Evolutionary conservation across 2,797 vertebrate genomes (phyloP).

Genomic region (Rhincodon typus): DNA sequence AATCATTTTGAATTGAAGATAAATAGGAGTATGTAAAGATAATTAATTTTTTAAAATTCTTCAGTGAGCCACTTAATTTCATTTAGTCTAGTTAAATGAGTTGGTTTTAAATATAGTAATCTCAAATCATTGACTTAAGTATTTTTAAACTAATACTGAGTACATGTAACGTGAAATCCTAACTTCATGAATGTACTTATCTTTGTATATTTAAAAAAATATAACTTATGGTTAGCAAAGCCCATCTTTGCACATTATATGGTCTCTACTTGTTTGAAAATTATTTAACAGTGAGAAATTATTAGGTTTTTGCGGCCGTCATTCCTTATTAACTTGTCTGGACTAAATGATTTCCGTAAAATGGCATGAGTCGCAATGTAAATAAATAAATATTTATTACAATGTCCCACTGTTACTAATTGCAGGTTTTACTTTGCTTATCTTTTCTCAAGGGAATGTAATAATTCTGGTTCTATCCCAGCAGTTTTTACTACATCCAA

Average conservation of each 20-base stretch:
- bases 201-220: constrained; percentile 15
- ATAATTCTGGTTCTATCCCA: not conserved
- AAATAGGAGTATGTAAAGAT: constrained; percentile 28
- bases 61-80: constrained; percentile 6
- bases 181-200: not conserved
- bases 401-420: constrained; percentile 14
- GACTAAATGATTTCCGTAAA: constrained; percentile 25
- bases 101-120: constrained; percentile 4
- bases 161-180: not conserved
- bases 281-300: constrained; percentile 17
- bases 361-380: constrained; percentile 24
- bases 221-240: constrained; percentile 23
- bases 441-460: not conserved
- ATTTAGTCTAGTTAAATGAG: not conserved
- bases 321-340: constrained; percentile 29
- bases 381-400: constrained; percentile 30
- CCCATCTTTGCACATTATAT: constrained; percentile 6
- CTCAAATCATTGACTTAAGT: not conserved
- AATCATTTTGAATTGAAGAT: not conserved
- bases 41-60: not conserved
- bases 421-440: constrained; percentile 1
- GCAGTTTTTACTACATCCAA: not conserved
- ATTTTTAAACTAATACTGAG: constrained; percentile 9
- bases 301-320: not conserved
- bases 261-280: not conserved